Evolutionary conservation across 1,140 invertebrate genomes (phyloP), one percentile per base, ranked within the genome.

Genomic region (Antheraea mylitta): DNA sequence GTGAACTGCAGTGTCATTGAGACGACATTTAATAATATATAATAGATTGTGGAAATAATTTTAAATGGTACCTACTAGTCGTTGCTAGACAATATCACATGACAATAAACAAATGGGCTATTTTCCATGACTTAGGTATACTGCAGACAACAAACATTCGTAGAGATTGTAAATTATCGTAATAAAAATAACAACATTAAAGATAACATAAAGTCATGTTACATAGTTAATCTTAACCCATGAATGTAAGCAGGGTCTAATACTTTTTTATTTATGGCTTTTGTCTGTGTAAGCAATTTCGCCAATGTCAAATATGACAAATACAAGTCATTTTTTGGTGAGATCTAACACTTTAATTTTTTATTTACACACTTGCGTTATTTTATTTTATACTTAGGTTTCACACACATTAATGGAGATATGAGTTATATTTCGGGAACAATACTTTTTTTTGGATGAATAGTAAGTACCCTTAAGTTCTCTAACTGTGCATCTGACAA

Each of bases 31-130:
- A 42, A 42, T 42, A 8, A 42, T 42, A 11, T 42, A 42, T 42
- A 42, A 42, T 42, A 42, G 38, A 0, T 42, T 42, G 38, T 42
- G 11, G 38, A 42, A 11, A 42, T 11, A 42, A 42, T 42, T 42
- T 42, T 7, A 11, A 42, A 61, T 61, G 30, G 59, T 61, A 3
- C 7, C 18, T 61, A 61, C 59, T 18, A 9, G 19, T 22, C 30
- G 59, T 61, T 61, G 18, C 18, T 61, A 61, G 59, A 61, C 19
- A 61, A 61, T 61, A 61, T 10, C 59, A 61, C 19, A 19, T 61
- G 59, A 61, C 59, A 22, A 37, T 37, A 63, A 63, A 63, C 61
- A 63, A 63, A 63, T 63, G 61, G 30, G 30, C 61, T 63, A 63
- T 63, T 63, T 63, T 63, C 59, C 30, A 63, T 63, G 61, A 16